phyloP scores from a whole-genome alignment of 2,797 vertebrate genomes.

The Microchirus variegatus region DNA sequence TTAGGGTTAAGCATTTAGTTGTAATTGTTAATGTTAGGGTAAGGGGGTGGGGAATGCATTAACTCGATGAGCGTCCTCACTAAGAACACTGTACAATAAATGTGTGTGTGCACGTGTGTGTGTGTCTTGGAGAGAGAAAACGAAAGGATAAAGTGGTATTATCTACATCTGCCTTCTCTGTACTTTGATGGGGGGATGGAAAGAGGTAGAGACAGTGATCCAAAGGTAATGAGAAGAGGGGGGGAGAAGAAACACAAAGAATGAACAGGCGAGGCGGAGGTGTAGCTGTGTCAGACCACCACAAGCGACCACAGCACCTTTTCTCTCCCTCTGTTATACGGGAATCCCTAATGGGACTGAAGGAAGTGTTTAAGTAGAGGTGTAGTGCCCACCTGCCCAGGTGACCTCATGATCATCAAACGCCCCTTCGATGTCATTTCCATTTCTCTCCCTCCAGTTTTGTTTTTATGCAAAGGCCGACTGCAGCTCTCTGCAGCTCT shows the following conservation, averaged over 20 bases:
- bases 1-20: too few species aligned
- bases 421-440: not conserved
- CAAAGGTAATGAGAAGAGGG: slow-evolving; percentile 56
- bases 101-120: too few species aligned
- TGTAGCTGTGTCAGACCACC: slow-evolving; percentile 44
- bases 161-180: not conserved
- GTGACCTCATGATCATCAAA: too few species aligned
- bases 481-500: slow-evolving; percentile 33
- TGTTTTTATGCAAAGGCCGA: slow-evolving; percentile 33
- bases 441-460: slow-evolving; percentile 15
- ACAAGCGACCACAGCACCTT: slow-evolving; percentile 50
- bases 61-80: too few species aligned
- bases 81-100: too few species aligned
- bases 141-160: too few species aligned
- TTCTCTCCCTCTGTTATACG: not conserved
- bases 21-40: too few species aligned
- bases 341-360: too few species aligned
- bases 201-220: slow-evolving; percentile 51
- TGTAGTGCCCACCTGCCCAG: too few species aligned
- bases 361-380: too few species aligned
- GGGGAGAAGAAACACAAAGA: slow-evolving; percentile 51
- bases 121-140: too few species aligned
- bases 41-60: too few species aligned
- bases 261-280: slow-evolving; percentile 36
- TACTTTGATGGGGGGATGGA: slow-evolving; percentile 65